A percentile compares a stretch with the other conserved stretches of the same genome.
phyloP scores from a whole-genome alignment of 1,140 invertebrate species.

The Zeugodacus cucurbitae region DNA sequence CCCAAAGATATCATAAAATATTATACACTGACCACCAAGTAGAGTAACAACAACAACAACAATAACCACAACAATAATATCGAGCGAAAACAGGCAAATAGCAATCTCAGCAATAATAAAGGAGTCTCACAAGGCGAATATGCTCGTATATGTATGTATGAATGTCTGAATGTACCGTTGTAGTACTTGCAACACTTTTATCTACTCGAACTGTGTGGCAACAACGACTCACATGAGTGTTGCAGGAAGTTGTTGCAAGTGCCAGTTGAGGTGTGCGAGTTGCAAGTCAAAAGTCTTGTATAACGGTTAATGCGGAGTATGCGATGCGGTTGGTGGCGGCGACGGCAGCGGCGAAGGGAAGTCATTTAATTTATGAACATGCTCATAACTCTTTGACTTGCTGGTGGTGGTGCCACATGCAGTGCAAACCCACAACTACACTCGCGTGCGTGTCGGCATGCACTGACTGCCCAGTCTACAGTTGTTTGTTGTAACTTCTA shows the following conservation, averaged over 20 bases:
- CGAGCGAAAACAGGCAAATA: not conserved
- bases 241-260: conserved; percentile 15
- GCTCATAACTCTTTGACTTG: conserved; percentile 42
- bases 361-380: conserved; percentile 41
- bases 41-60: not conserved
- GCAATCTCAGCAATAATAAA: conserved; percentile 35
- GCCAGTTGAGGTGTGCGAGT: conserved; percentile 15
- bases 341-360: not conserved
- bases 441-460: not conserved
- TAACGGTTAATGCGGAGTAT: not conserved
- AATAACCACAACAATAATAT: not conserved
- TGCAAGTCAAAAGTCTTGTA: not conserved
- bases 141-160: not conserved
- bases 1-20: conserved; percentile 37
- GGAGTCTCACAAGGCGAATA: not conserved
- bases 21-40: conserved; percentile 35
- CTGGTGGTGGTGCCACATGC: conserved; percentile 22
- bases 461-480: not conserved
- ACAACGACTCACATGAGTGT: not conserved
- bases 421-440: not conserved
- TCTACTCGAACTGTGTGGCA: not conserved
- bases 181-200: not conserved
- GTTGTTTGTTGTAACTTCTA: not conserved
- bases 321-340: not conserved
- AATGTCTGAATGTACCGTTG: not conserved